Percentiles rank a stretch among this genome's conserved stretches.
Evolutionary conservation across 23 tunicate species (phyloP).

Genomic region (Ciona savignyi): DNA sequence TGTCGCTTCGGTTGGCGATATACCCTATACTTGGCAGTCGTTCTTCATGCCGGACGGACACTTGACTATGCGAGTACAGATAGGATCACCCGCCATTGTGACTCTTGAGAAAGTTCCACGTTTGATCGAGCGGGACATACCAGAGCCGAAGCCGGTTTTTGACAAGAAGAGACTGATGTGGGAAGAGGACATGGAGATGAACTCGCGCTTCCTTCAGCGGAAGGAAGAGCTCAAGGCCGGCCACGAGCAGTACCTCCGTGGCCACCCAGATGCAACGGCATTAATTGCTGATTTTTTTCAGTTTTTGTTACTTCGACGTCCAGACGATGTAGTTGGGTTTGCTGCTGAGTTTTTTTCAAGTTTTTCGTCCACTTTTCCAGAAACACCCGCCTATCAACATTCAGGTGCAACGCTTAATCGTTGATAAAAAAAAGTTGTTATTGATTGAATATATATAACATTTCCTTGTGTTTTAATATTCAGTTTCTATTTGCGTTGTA

Average conservation of each 20-base stretch:
- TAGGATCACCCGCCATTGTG: constrained; percentile 51
- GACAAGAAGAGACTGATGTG: constrained; percentile 50
- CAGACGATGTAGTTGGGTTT: constrained; percentile 48
- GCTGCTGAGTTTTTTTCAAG: constrained; percentile 70
- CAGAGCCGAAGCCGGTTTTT: constrained; percentile 59
- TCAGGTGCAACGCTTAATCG: no score
- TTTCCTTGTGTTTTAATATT: no score
- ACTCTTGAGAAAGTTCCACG: constrained; percentile 56
- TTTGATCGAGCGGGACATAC: constrained; percentile 41
- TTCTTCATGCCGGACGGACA: constrained; percentile 83
- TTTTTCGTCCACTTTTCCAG: constrained; percentile 62
- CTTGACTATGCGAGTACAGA: constrained; percentile 71
- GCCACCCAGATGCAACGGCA: constrained; percentile 63
- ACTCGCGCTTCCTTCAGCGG: constrained; percentile 40
- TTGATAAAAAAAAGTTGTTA: no score
- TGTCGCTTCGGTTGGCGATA: constrained; percentile 27
- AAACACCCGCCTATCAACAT: constrained; percentile 51
- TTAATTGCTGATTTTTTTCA: constrained; percentile 67
- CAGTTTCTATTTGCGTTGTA: no score
- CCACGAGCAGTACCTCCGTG: constrained; percentile 47
- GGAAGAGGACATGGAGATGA: constrained; percentile 75
- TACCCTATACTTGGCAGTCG: constrained; percentile 73
- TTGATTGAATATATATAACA: no score
- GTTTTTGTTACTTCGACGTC: constrained; percentile 48
- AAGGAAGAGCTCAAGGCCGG: constrained; percentile 55